A percentile compares a stretch with the other conserved stretches of the same genome.
Evolutionary conservation across 2,113 vertebrate genomes (phyloP).

Genomic region (Marcusenius ussheri): DNA sequence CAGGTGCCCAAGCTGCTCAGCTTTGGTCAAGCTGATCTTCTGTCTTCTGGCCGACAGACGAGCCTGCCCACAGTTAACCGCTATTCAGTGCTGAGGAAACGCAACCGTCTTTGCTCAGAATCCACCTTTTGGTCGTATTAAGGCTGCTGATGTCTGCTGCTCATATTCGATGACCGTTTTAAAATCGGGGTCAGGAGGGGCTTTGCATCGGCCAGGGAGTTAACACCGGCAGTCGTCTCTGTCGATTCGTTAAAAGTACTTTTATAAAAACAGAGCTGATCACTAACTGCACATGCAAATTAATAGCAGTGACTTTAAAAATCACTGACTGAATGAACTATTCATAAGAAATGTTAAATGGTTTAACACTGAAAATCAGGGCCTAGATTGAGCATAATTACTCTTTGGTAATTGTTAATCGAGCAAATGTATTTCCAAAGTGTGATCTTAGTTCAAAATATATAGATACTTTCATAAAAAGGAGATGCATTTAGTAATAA

Average conservation of each 20-base stretch:
- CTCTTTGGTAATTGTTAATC: neutral
- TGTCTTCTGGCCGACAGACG: neutral
- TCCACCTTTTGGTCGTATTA: slow-evolving; percentile 1
- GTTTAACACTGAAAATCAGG: neutral
- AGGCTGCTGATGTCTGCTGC: neutral
- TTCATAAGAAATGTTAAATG: neutral
- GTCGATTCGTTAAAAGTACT: neutral
- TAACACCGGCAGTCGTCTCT: neutral
- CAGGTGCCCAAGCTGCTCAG: neutral
- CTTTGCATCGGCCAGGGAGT: no score
- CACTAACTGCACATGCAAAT: neutral
- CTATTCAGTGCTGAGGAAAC: neutral
- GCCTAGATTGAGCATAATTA: neutral
- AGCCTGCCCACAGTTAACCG: neutral
- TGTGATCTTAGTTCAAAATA: neutral
- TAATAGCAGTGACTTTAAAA: neutral
- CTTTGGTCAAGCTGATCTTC: neutral
- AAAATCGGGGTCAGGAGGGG: neutral
- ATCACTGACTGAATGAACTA: neutral
- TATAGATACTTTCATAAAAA: neutral
- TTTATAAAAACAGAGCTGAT: neutral
- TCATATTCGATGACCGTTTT: neutral
- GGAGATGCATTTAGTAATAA: neutral
- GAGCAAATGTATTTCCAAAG: neutral
- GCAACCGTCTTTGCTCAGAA: neutral